phyloP scores from a whole-genome alignment of 2,888 invertebrate genomes.

The Acrobasis suavella region DNA sequence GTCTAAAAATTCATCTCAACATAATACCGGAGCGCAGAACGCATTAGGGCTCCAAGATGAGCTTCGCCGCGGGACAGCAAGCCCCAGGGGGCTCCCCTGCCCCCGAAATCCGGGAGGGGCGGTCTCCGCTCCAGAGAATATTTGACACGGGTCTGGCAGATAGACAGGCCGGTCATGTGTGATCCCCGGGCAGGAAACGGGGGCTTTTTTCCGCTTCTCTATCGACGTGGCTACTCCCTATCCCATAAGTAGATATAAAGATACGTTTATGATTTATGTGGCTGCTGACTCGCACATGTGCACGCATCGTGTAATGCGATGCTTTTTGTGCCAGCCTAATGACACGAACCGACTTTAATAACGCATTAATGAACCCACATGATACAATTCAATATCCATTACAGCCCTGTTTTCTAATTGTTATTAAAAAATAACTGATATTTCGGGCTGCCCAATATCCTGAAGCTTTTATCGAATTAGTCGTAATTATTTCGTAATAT shows the following conservation, averaged over 20 bases:
- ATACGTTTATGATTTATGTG: constrained; percentile 79
- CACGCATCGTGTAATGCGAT: constrained; percentile 63
- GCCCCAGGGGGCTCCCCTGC: constrained; percentile 74
- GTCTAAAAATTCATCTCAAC: constrained; percentile 75
- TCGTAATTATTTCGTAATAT: constrained; percentile 47
- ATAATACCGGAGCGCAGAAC: constrained; percentile 70
- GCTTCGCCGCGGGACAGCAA: constrained; percentile 80
- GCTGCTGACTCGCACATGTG: constrained; percentile 72
- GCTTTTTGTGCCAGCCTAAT: constrained; percentile 65
- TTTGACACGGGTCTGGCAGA: constrained; percentile 83
- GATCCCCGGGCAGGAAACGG: constrained; percentile 79
- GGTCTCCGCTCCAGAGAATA: constrained; percentile 82
- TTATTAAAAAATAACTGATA: constrained; percentile 29
- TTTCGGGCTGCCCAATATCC: constrained; percentile 6
- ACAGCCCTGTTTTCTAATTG: constrained; percentile 30
- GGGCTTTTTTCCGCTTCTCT: constrained; percentile 77
- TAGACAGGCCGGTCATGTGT: constrained; percentile 83
- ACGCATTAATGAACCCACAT: constrained; percentile 56
- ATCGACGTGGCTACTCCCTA: constrained; percentile 71
- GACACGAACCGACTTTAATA: constrained; percentile 53
- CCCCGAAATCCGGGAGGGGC: constrained; percentile 64
- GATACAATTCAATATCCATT: constrained; percentile 49
- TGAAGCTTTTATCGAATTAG: constrained; percentile 51
- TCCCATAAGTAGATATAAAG: constrained; percentile 65
- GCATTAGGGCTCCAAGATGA: constrained; percentile 81